phyloP scores from a whole-genome alignment of 2,113 vertebrate genomes.

The Labrus mixtus region DNA sequence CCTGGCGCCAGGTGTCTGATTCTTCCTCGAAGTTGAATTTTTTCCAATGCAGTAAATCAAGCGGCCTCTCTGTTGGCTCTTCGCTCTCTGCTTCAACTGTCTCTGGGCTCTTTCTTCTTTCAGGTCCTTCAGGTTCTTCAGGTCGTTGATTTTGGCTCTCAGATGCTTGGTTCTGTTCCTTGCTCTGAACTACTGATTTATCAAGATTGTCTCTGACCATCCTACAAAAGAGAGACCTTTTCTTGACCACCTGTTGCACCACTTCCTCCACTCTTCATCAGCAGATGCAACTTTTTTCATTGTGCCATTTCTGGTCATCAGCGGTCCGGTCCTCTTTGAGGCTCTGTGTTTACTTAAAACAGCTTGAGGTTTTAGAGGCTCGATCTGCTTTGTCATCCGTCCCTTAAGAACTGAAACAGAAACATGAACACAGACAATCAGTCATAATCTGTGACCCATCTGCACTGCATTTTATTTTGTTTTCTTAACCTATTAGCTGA shows the following conservation, averaged over 20 bases:
- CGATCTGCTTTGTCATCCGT: background rate
- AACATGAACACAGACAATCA: background rate
- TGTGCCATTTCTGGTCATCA: constrained; percentile 9
- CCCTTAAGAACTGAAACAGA: constrained; percentile 29
- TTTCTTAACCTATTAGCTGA: background rate
- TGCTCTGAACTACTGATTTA: constrained; percentile 28
- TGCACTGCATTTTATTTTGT: background rate
- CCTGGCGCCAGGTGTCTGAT: constrained; percentile 29
- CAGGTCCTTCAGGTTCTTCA: background rate
- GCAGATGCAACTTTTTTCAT: constrained; percentile 59
- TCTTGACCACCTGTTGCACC: constrained; percentile 27
- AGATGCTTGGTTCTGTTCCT: constrained; percentile 7
- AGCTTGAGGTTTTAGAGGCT: background rate
- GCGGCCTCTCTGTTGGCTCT: constrained; percentile 12
- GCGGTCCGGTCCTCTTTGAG: background rate
- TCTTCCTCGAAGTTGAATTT: constrained; percentile 22
- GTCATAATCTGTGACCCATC: background rate
- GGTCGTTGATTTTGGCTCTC: constrained; percentile 23
- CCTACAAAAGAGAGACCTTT: constrained; percentile 56
- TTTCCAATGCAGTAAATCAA: constrained; percentile 32
- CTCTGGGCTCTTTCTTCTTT: constrained; percentile 6
- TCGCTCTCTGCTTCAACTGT: background rate
- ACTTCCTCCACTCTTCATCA: constrained; percentile 21
- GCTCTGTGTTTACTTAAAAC: constrained; percentile 31
- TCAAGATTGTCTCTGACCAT: constrained; percentile 70